A percentile compares a stretch with the other conserved stretches of the same genome.
phyloP scores from a whole-genome alignment of 35 echinoderm and acorn worm species.

The Acanthaster planci region DNA sequence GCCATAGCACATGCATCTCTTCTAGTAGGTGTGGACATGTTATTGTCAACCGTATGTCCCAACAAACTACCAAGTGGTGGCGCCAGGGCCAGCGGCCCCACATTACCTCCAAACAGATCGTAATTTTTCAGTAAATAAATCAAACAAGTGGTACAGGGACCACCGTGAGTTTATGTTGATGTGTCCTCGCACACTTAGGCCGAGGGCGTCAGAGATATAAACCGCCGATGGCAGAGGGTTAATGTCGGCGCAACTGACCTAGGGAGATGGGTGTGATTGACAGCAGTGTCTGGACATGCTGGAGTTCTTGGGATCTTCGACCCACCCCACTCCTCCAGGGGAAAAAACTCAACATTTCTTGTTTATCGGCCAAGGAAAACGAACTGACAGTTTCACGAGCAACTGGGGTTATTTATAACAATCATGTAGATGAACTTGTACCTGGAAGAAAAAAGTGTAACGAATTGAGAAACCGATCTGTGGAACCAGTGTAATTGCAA shows the following conservation, averaged over 20 bases:
- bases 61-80: neutral
- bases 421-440: neutral
- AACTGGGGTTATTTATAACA: neutral
- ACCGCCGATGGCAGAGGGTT: neutral
- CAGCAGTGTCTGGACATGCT: neutral
- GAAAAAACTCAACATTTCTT: neutral
- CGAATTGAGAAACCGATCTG: too few relatives aligned
- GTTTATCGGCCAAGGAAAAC: constrained; percentile 12
- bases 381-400: constrained; percentile 8
- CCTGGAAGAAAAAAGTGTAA: too few relatives aligned
- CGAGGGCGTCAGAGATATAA: neutral
- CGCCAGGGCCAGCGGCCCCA: constrained; percentile 10
- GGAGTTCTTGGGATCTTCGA: neutral
- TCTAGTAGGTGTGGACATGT: too few relatives aligned
- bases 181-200: neutral
- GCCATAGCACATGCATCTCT: too few relatives aligned
- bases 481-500: too few relatives aligned
- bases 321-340: neutral
- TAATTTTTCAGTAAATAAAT: constrained; percentile 30
- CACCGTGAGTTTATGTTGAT: constrained; percentile 2
- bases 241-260: neutral
- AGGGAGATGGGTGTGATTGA: neutral
- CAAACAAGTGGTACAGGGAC: constrained; percentile 24
- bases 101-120: constrained; percentile 15
- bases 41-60: too few relatives aligned